Percentiles rank a stretch among this genome's conserved stretches.
Conservation (phyloP, 2,888 invertebrate genomes). For the Drosophila monieri region DNA sequence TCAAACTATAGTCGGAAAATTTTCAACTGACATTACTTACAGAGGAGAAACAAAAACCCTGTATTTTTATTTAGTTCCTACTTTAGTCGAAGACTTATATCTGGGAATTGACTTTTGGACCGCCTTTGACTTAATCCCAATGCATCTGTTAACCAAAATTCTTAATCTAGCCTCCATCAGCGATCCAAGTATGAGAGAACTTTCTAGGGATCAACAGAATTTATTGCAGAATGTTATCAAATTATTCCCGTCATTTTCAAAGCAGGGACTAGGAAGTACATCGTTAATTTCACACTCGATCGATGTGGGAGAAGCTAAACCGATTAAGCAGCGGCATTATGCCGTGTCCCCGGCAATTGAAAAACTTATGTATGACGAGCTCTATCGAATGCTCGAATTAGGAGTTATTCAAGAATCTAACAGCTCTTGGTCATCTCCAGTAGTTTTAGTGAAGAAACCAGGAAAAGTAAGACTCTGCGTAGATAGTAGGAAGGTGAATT, state of each 20-base stretch:
- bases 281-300: slow-evolving; percentile 7
- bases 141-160: neutral
- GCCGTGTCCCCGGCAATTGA: slow-evolving; percentile 12
- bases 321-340: slow-evolving; percentile 19
- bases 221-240: neutral
- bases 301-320: slow-evolving; percentile 4
- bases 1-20: slow-evolving; percentile 5
- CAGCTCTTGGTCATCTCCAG: neutral
- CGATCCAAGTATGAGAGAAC: no score
- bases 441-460: slow-evolving; percentile 5
- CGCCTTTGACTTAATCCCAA: slow-evolving; percentile 1
- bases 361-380: slow-evolving; percentile 17
- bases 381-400: slow-evolving; percentile 4
- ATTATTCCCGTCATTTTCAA: slow-evolving; percentile 13
- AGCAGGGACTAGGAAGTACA: slow-evolving; percentile 11
- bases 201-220: neutral
- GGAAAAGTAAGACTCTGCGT: slow-evolving; percentile 10
- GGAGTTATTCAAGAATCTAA: slow-evolving; percentile 7
- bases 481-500: slow-evolving; percentile 5
- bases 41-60: no score
- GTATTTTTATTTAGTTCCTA: no score
- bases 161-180: no score
- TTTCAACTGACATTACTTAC: slow-evolving; percentile 1
- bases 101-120: slow-evolving; percentile 16
- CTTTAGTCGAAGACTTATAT: no score